Evolutionary conservation across 2,888 invertebrate species (phyloP).

Genomic region (Lottia gigantea): DNA sequence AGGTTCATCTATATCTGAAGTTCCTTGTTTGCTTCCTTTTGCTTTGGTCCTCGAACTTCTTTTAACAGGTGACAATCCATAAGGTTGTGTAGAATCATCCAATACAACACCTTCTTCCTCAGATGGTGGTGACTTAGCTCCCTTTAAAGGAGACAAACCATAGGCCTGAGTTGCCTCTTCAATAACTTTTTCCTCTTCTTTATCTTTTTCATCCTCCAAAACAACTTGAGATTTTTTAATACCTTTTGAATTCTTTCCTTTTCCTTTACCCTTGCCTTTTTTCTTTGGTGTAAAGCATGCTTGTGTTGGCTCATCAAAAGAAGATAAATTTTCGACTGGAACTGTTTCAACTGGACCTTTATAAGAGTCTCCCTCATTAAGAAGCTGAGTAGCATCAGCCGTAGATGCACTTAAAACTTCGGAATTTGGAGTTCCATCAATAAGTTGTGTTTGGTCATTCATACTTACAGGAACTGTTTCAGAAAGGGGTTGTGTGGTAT

Average conservation of each 20-base stretch:
- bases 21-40: background rate
- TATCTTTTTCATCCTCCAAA: slow-evolving; percentile 17
- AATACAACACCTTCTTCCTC: background rate
- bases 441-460: background rate
- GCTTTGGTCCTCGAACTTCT: background rate
- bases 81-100: slow-evolving; percentile 7
- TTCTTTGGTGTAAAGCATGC: slow-evolving; percentile 1
- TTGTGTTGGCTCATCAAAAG: slow-evolving; percentile 21
- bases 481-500: slow-evolving; percentile 7
- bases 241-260: slow-evolving; percentile 13
- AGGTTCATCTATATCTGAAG: slow-evolving; percentile 3
- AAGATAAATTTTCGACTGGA: background rate
- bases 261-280: background rate
- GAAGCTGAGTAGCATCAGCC: background rate
- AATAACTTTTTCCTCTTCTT: slow-evolving; percentile 1
- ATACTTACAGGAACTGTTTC: slow-evolving; percentile 6
- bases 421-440: background rate
- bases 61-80: background rate
- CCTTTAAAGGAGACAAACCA: slow-evolving; percentile 29
- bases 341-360: slow-evolving; percentile 22
- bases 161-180: slow-evolving; percentile 38
- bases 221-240: slow-evolving; percentile 11
- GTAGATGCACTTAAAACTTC: background rate
- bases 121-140: background rate
- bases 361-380: slow-evolving; percentile 20